These are phyloP conservation scores for Typhlichthys subterraneus DNA, from an alignment of 2,797 vertebrate species.

Conservation along the genomic window DNA sequence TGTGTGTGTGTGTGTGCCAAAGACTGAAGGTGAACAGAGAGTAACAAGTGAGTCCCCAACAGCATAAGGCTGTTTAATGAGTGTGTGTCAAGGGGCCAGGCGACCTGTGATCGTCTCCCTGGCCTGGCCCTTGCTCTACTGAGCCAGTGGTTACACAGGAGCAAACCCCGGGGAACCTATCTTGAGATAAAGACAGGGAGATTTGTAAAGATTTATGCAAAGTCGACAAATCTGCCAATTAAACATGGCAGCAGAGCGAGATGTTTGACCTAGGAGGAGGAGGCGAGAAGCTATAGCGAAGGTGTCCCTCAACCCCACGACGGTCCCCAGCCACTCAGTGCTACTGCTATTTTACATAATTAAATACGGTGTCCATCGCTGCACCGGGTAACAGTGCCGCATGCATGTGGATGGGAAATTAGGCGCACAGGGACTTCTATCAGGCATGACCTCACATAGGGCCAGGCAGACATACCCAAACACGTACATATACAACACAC, in stretches of 20 bases:
- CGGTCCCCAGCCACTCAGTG: constrained; percentile 12
- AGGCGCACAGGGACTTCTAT: not conserved
- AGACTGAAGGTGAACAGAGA: constrained; percentile 6
- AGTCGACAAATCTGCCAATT: constrained; percentile 73
- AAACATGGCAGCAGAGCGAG: constrained; percentile 62
- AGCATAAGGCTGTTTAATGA: constrained; percentile 65
- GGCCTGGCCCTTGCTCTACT: constrained; percentile 41
- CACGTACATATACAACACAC: constrained; percentile 1
- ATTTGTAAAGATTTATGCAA: constrained; percentile 75
- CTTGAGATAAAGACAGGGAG: constrained; percentile 62
- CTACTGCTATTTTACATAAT: not conserved
- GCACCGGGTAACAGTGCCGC: too few species aligned
- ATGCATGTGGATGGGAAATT: not conserved
- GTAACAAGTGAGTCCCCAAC: constrained; percentile 14
- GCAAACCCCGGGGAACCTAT: constrained; percentile 45
- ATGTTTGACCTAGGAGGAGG: constrained; percentile 40
- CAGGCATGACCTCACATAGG: not conserved
- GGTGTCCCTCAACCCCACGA: constrained; percentile 6
- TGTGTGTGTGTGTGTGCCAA: not conserved
- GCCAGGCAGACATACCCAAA: not conserved
- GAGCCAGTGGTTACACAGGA: constrained; percentile 58
- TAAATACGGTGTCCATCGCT: not conserved
- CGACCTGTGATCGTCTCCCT: constrained; percentile 59
- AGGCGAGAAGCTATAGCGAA: not conserved
- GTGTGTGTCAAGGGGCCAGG: constrained; percentile 60